These are phyloP conservation scores for Brachyrhaphis roseni DNA, from an alignment of 2,797 vertebrate species.

Conservation along the genomic window DNA sequence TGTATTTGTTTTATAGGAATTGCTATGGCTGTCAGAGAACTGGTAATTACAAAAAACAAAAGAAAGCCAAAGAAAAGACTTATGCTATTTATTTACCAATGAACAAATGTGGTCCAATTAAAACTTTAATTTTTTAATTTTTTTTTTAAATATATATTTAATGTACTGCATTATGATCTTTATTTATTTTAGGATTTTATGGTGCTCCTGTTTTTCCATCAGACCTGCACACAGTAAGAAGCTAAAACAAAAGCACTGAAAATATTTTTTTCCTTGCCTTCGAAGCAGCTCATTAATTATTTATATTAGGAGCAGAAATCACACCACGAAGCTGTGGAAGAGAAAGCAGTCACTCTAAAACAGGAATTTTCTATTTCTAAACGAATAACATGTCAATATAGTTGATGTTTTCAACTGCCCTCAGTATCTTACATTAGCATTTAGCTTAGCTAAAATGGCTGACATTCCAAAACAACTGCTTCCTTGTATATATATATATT, in stretches of 20 bases:
- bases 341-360: not conserved
- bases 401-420: not conserved
- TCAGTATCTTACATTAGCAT: not conserved
- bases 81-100: not conserved
- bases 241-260: not conserved
- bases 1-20: not conserved
- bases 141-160: too few relatives aligned
- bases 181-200: not conserved
- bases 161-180: not conserved
- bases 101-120: not conserved
- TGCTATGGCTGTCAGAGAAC: not conserved
- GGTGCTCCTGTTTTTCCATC: not conserved
- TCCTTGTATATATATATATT: not conserved
- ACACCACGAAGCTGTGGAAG: not conserved
- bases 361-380: not conserved
- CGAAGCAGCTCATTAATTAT: not conserved
- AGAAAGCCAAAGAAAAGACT: not conserved
- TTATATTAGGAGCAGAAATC: not conserved
- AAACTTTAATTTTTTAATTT: too few relatives aligned
- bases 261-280: not conserved
- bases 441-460: not conserved
- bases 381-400: too few relatives aligned
- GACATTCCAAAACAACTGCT: not conserved
- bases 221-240: not conserved
- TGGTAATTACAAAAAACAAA: not conserved